Evolutionary conservation across 2,888 invertebrate genomes (phyloP), one percentile per base, ranked within the genome.

Genomic region (Eristalis pertinax): DNA sequence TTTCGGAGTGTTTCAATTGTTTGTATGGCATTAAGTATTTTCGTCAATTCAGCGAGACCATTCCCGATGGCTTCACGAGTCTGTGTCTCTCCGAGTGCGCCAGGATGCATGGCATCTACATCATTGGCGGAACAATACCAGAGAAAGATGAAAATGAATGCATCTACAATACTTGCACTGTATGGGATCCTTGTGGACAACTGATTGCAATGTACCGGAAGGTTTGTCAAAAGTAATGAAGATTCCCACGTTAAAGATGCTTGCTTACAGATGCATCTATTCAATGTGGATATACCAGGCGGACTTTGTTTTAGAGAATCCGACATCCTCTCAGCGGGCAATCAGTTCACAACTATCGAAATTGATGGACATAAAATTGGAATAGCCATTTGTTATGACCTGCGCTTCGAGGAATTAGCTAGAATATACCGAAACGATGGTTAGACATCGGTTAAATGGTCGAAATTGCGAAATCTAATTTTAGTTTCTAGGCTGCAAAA

Each of bases 261-360:
- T 22, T 63, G 1, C 0, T 24, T 58, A 8, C 15, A 86, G 86
- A 94, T 98, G 92, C 99, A 99, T 93, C 94, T 99, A 67, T 99
- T 99, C 93, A 99, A 99, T 93, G 98, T 99, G 90, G 97, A 99
- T 92, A 96, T 99, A 70, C 98, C 98, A 69, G 97, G 96, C 58
- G 96, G 97, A 91, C 97, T 99, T n/a, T 96, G 95, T 0, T 99
- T 99, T 92, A 96, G 97, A 90, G 99, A 99, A 92, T 99, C 98
- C 0, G 97, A 98, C 80, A 96, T 96, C 0, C 93, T 99, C 1
- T 94, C 95, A 26, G 94, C 97, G 0, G 99, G 99, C 0, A 94
- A 96, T 90, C 92, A 95, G 4, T 93, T 98, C 72, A 96, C 96
- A 0, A 96, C 94, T 0, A 96, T 99, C 90, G 94, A 96, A 43